Evolutionary conservation across 2,797 vertebrate genomes (phyloP).

Genomic region (Okamejei kenojei): DNA sequence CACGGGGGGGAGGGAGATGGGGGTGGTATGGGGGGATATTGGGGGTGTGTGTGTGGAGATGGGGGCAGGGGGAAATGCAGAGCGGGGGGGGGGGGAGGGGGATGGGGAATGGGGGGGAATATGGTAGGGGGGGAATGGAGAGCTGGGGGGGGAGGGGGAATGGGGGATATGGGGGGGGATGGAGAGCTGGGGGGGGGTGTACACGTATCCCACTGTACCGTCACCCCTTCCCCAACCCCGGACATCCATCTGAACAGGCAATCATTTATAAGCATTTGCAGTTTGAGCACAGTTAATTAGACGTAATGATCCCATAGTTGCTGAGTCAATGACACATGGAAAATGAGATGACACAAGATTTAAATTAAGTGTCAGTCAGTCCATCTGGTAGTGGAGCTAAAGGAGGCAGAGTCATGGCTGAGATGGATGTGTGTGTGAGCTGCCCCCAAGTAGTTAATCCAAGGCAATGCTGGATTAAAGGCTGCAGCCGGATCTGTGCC

Average conservation of each 20-base stretch:
- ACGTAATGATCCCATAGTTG: slow-evolving; percentile 38
- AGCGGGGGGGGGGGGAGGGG: too few relatives aligned
- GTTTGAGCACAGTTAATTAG: slow-evolving; percentile 38
- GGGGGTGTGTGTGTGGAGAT: too few relatives aligned
- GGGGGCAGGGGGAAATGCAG: too few relatives aligned
- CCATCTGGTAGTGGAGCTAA: neutral
- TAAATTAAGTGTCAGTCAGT: slow-evolving; percentile 38
- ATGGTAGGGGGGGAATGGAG: too few relatives aligned
- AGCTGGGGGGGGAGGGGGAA: too few relatives aligned
- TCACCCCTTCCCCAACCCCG: neutral
- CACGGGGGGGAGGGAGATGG: too few relatives aligned
- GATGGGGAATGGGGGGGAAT: too few relatives aligned
- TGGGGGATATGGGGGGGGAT: too few relatives aligned
- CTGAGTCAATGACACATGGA: slow-evolving; percentile 36
- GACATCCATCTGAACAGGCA: neutral
- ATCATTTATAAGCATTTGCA: slow-evolving; percentile 38
- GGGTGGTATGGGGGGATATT: too few relatives aligned
- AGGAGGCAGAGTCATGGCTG: neutral
- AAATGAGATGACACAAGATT: slow-evolving; percentile 38
- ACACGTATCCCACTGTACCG: neutral
- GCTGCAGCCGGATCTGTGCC: slow-evolving; percentile 12
- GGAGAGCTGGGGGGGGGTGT: neutral
- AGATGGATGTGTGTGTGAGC: neutral
- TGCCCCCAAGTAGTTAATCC: slow-evolving; percentile 33
- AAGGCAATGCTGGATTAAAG: slow-evolving; percentile 21